Evolutionary conservation across 2,113 vertebrate species (phyloP).

Genomic region (zebrafish (Danio rerio)): GRCz12tu NC_133194.1:30823501-30824000

Average conservation of each 20-base stretch:
- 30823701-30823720: no score
- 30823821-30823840: conserved; percentile 55
- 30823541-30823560: no score
- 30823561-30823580: no score
- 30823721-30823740: not conserved
- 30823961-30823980: conserved; percentile 54
- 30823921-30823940: conserved; percentile 51
- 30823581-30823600: no score
- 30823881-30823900: conserved; percentile 57
- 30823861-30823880: conserved; percentile 60
- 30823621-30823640: no score
- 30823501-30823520: no score
- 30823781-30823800: conserved; percentile 49
- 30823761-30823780: conserved; percentile 38
- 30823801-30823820: conserved; percentile 29
- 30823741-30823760: conserved; percentile 25
- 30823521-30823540: no score
- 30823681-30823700: no score
- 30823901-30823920: conserved; percentile 58
- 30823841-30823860: conserved; percentile 59
- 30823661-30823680: no score
- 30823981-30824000: conserved; percentile 58
- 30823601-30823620: no score
- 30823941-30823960: conserved; percentile 61
- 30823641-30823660: no score